Percentiles rank a stretch among this genome's conserved stretches.
phyloP scores from a whole-genome alignment of 2,797 vertebrate species.

The Leptatherina wallacei region DNA sequence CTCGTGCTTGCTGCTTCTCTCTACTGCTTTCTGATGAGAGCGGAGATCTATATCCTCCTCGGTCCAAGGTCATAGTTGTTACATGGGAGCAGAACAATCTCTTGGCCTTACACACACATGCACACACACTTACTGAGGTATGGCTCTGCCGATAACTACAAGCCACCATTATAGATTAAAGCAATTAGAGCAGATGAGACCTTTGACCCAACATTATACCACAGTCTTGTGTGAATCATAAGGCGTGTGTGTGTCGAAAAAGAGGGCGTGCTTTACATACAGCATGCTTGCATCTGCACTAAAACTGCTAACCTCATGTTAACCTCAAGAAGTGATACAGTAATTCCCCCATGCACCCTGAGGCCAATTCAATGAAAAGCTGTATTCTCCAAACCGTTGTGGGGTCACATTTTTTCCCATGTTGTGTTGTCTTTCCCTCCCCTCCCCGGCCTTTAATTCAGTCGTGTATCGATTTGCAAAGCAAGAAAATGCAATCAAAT shows the following conservation, averaged over 20 bases:
- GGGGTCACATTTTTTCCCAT: conserved; percentile 13
- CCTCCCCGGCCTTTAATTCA: conserved; percentile 3
- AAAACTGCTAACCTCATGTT: conserved; percentile 61
- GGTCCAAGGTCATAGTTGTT: conserved; percentile 80
- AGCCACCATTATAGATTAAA: conserved; percentile 80
- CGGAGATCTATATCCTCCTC: conserved; percentile 75
- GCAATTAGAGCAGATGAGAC: conserved; percentile 79
- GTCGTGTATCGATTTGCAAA: conserved; percentile 10
- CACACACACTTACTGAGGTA: conserved; percentile 61
- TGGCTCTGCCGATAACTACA: conserved; percentile 78
- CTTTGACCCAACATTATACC: conserved; percentile 77
- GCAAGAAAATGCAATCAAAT: conserved; percentile 24
- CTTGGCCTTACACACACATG: conserved; percentile 43
- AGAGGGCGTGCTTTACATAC: conserved; percentile 65
- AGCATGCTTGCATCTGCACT: conserved; percentile 66
- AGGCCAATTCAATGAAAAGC: conserved; percentile 53
- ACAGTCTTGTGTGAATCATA: conserved; percentile 68
- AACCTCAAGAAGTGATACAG: conserved; percentile 61
- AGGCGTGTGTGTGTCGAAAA: conserved; percentile 18
- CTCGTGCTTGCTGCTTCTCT: conserved; percentile 38
- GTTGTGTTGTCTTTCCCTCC: conserved; percentile 4
- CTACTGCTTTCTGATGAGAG: conserved; percentile 53
- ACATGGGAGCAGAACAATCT: conserved; percentile 73
- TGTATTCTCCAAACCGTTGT: conserved; percentile 9
- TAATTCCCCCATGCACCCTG: conserved; percentile 5